Base-by-base conservation (phyloP, 1,140 invertebrate genomes). In the Drosophila mayri region DNA sequence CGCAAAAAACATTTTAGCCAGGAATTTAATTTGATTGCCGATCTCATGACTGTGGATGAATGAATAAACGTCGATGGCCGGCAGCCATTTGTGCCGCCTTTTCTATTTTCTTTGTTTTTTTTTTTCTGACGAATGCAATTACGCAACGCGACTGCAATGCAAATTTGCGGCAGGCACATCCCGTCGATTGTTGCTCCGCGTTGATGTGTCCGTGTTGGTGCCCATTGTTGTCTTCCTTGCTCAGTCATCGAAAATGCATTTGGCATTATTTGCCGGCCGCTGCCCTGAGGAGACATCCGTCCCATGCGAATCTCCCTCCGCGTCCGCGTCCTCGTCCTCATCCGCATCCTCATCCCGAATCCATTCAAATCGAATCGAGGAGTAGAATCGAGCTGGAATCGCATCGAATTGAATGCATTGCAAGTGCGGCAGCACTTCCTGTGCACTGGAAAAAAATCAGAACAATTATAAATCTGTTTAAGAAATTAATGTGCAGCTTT, bases 61-160 rank as follows among this genome's bases (percentile, higher is more conserved):
- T 66, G 44, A 65, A 66, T 35, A 52, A 66, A 49, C 35, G 65
- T 25, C 38, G 20, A 25, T 22, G 57, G 25, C 30, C 63, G 44
- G 44, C 25, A n/a, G 52, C 66, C 70, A 60, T 49, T 71, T 25
- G 50, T 37, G 52, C 28, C 47, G 59, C 25, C 7, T n/a, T 49
- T 50, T 32, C 28, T 64, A 77, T 88, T 63, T 80, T 74, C 5
- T 16, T 22, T 46, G 2, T 20, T 12, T 16, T 25, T n/a, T 25
- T 12, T 63, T 84, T 83, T 70, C 75, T 81, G 46, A 79, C 76
- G 58, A 88, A 90, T 90, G 84, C 85, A 88, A 88, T 90, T 88
- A 90, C 86, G 66, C 70, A 85, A 85, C 62, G 76, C 38, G 7
- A 41, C 59, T 66, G 35, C 68, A 62, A 62, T 66, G 59, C 54